Evolutionary conservation across 2,797 vertebrate genomes (phyloP).

Genomic region (Poecile montanus): DNA sequence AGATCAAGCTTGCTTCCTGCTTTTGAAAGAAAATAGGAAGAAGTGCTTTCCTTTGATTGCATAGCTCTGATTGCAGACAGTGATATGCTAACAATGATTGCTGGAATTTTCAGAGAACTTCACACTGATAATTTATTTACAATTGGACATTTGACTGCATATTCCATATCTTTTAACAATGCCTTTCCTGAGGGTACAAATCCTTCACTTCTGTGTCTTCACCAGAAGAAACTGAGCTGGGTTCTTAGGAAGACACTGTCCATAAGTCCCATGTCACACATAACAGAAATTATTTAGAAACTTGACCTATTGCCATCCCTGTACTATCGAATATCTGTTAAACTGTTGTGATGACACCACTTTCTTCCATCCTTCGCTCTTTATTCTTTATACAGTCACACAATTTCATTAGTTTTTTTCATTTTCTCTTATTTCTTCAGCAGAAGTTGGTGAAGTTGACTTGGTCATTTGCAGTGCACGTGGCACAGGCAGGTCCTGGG

Average conservation of each 20-base stretch:
- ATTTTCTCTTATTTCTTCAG: not conserved
- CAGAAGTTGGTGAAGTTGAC: not conserved
- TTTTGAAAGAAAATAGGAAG: constrained; percentile 27
- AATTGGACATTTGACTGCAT: not conserved
- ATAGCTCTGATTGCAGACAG: not conserved
- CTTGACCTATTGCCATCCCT: not conserved
- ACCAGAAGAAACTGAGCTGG: not conserved
- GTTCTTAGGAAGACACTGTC: not conserved
- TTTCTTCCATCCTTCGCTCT: not conserved
- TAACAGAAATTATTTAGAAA: not conserved
- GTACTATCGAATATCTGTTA: not conserved
- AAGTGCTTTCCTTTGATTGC: not conserved
- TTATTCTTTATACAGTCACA: not conserved
- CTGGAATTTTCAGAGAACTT: constrained; percentile 22
- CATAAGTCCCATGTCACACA: not conserved
- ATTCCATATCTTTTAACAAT: not conserved
- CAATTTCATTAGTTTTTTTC: not conserved
- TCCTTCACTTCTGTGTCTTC: not conserved
- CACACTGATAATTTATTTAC: not conserved
- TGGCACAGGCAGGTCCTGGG: not conserved
- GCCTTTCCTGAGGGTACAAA: not conserved
- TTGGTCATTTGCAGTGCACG: not conserved
- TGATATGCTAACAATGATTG: not conserved
- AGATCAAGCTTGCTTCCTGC: not conserved
- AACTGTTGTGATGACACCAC: not conserved